Percentiles rank a stretch among this genome's conserved stretches.
phyloP scores from a whole-genome alignment of 2,113 vertebrate genomes.

The Felis chaus region DNA sequence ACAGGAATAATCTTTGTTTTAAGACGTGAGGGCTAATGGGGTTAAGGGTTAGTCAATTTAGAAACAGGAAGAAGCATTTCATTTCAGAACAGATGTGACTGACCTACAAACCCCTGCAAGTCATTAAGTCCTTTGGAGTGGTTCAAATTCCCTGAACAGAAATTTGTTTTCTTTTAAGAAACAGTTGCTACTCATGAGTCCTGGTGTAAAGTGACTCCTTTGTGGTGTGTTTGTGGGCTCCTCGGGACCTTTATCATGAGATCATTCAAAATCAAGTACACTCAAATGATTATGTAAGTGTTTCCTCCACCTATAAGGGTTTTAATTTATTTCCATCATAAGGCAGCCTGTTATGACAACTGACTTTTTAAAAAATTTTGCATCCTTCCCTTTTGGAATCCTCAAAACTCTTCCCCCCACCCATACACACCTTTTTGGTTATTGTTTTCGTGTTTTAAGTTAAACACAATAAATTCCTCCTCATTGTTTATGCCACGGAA shows the following conservation, averaged over 20 bases:
- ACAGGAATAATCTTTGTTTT: constrained; percentile 77
- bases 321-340: constrained; percentile 73
- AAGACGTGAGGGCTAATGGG: constrained; percentile 73
- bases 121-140: constrained; percentile 75
- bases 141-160: constrained; percentile 68
- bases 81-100: constrained; percentile 76
- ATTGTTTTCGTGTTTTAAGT: not conserved
- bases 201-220: constrained; percentile 42
- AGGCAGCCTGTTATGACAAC: constrained; percentile 51
- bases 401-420: not conserved
- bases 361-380: not conserved
- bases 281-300: constrained; percentile 60
- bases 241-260: constrained; percentile 59
- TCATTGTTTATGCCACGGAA: constrained; percentile 49
- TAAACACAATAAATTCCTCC: not conserved
- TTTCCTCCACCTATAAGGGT: constrained; percentile 65
- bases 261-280: constrained; percentile 68
- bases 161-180: constrained; percentile 79
- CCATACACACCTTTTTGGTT: not conserved
- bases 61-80: constrained; percentile 70
- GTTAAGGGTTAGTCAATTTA: constrained; percentile 78
- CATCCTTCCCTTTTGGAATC: not conserved
- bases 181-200: constrained; percentile 40
- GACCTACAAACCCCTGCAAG: constrained; percentile 74
- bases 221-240: constrained; percentile 51